Base-by-base conservation (phyloP, 1,140 invertebrate genomes). In the Drosophila kepulauana region DNA sequence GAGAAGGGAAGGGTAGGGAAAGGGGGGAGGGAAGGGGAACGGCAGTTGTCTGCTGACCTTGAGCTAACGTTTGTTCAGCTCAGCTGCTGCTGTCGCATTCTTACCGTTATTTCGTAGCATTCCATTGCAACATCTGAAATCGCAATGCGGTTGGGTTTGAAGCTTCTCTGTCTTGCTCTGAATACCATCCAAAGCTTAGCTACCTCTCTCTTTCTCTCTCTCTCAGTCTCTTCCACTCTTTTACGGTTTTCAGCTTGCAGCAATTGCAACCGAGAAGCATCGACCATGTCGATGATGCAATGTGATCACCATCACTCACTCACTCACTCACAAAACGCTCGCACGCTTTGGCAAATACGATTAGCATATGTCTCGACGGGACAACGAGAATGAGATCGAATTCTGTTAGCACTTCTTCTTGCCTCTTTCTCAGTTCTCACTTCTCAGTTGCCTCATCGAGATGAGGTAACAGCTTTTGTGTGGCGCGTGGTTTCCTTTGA, bases 111-210 rank as follows among this genome's bases (percentile, higher is more conserved):
- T 74, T 84, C 15, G 35, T 10, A 64, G 16, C 62, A 54, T 28
- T 77, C 61, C 49, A 64, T 78, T 64, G 61, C 56, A 58, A 71
- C 45, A 77, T 25, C 20, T 10, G 16, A 10, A 52, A 16, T 35
- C 38, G 72, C 67, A 71, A 62, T 71, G 72, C 72, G 70, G 67
- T 70, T 25, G 0, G 4, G 20, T 25, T 25, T 68, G 63, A 51
- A 33, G 15, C 41, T 28, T 30, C 28, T 54, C 57, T 63, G 87
- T 91, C 81, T 91, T 91, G 87, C 87, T 91, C 87, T 91, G 82
- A 87, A 91, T 91, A 91, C 78, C 69, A 58, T 25, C 0, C 20
- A 25, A 25, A 51, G 58, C 62, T 48, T 3, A 51, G 49, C 62
- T 58, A 13, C 49, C 6, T 11, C 30, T 43, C 28, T 35, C 20